Base-by-base conservation (phyloP, 2,888 invertebrate species). In the Anthrax anthrax region DNA sequence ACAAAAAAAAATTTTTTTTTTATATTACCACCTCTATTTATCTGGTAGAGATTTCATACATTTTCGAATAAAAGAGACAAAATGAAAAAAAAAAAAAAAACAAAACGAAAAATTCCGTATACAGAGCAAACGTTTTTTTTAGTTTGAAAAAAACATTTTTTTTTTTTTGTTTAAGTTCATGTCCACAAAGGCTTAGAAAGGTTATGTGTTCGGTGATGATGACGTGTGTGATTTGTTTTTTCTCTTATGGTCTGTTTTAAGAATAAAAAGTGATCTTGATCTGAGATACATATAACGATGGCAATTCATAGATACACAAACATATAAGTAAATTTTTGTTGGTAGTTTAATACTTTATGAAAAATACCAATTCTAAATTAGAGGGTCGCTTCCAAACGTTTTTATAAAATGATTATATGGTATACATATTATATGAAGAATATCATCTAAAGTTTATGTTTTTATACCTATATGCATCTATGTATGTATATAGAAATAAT, bases 361-460 rank as follows among this genome's bases (percentile, higher is more conserved):
- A 41, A 46, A 48, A 47, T 47, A 46, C 49, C 49, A 51, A n/a
- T n/a, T 43, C 51, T 45, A 51, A 49, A 51, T 51, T 51, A 51
- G 46, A 47, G 49, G 51, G 49, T 51, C 47, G 42, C 44, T 40
- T 40, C 32, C 37, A 43, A 46, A 12, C 43, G 37, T 46, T 42
- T 40, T 46, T 47, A 47, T 47, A 34, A 50, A 50, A 50, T 50
- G 47, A 50, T 50, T 50, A 50, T 48, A 50, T 18, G 46, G 42
- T 42, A 39, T 43, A n/a, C n/a, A n/a, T n/a, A n/a, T n/a, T n/a
- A n/a, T n/a, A n/a, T n/a, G n/a, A n/a, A 32, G 48, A 45, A 49
- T 46, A 46, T 45, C 43, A 38, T 9, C n/a, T n/a, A n/a, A n/a
- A n/a, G n/a, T n/a, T n/a, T n/a, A n/a, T n/a, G n/a, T n/a, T n/a